Percentiles rank a stretch among this genome's conserved stretches.
Conservation (phyloP, 2,888 invertebrate genomes). For the Tetrapedia diversipes region DNA sequence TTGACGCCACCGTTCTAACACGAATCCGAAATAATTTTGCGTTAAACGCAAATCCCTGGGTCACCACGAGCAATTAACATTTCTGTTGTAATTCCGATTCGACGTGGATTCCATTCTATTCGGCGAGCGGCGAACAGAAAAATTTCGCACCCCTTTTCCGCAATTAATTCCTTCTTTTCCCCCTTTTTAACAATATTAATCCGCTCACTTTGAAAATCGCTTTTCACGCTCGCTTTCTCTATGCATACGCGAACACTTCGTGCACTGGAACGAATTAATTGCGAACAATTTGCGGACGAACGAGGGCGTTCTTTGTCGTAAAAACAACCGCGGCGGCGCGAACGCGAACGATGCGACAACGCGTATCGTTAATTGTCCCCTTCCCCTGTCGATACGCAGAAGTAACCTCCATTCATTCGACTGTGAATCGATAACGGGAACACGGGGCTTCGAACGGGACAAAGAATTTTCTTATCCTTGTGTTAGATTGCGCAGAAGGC, state of each 20-base stretch:
- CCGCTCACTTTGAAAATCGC: not conserved
- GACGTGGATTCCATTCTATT: no score
- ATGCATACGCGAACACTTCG: not conserved
- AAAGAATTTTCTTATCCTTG: not conserved
- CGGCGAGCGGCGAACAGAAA: no score
- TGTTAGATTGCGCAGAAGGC: no score
- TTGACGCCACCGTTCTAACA: not conserved
- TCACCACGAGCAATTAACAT: constrained; percentile 33
- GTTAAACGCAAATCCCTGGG: constrained; percentile 10
- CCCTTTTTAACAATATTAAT: not conserved
- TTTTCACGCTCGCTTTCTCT: not conserved
- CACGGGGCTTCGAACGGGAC: not conserved
- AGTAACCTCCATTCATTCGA: not conserved
- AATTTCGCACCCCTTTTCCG: not conserved
- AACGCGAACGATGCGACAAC: constrained; percentile 3
- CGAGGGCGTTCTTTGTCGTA: not conserved
- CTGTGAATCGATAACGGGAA: constrained; percentile 1
- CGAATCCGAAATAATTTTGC: constrained; percentile 13
- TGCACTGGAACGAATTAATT: not conserved
- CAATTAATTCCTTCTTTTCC: not conserved
- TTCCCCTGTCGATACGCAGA: not conserved
- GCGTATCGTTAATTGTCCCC: not conserved
- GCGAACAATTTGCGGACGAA: not conserved
- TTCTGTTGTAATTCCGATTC: constrained; percentile 26
- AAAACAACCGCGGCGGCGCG: not conserved